Conservation (phyloP, 2,888 invertebrate genomes). For the Sacculina carcini region DNA sequence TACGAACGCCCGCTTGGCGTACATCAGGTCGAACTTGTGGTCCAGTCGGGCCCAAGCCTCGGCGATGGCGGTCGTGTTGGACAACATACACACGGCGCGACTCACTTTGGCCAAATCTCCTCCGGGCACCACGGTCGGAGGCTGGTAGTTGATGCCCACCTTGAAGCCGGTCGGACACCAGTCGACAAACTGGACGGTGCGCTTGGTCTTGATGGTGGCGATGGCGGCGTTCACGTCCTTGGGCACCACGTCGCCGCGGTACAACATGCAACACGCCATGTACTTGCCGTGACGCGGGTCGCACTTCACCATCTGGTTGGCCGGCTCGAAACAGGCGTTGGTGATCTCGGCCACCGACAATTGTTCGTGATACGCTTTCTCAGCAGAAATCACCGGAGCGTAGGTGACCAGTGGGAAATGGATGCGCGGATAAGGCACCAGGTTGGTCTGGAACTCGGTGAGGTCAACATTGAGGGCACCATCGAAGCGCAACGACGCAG, state of each 20-base stretch:
- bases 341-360: slow-evolving; percentile 23
- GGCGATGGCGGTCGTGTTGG: slow-evolving; percentile 80
- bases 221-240: slow-evolving; percentile 33
- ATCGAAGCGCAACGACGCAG: slow-evolving; percentile 24
- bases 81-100: slow-evolving; percentile 56
- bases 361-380: slow-evolving; percentile 17
- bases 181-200: slow-evolving; percentile 67
- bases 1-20: slow-evolving; percentile 86
- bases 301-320: slow-evolving; percentile 25
- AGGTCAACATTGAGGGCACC: slow-evolving; percentile 25
- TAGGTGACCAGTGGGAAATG: slow-evolving; percentile 24
- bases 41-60: slow-evolving; percentile 91
- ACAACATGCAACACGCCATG: slow-evolving; percentile 24
- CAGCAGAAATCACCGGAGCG: slow-evolving; percentile 16
- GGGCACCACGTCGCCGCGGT: slow-evolving; percentile 27
- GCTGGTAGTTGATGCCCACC: slow-evolving; percentile 45
- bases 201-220: slow-evolving; percentile 44
- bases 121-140: slow-evolving; percentile 37
- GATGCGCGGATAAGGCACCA: slow-evolving; percentile 27
- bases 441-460: slow-evolving; percentile 21
- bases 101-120: slow-evolving; percentile 48
- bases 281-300: slow-evolving; percentile 21
- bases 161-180: slow-evolving; percentile 87
- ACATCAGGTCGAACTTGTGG: slow-evolving; percentile 90
- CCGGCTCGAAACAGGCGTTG: slow-evolving; percentile 24